Conservation (phyloP, 2,113 vertebrate genomes). For the Micromys minutus region DNA sequence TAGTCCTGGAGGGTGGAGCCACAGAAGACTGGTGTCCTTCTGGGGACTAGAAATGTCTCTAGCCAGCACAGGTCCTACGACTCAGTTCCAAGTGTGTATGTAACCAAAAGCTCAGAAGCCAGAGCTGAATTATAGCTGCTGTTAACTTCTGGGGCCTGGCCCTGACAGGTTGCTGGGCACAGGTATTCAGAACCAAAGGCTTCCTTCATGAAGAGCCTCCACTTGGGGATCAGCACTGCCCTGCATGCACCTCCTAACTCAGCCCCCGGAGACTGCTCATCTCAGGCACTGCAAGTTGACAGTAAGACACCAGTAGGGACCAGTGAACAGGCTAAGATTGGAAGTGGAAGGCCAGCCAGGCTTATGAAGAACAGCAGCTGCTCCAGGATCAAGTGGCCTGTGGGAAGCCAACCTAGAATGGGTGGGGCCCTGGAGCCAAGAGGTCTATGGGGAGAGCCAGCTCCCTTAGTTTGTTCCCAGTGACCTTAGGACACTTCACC, state of each 20-base stretch:
- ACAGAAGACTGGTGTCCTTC: not conserved
- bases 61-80: not conserved
- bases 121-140: conserved; percentile 31
- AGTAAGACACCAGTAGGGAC: not conserved
- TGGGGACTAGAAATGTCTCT: conserved; percentile 10
- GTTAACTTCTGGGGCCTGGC: not conserved
- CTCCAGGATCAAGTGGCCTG: not conserved
- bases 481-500: not conserved
- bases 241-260: not conserved
- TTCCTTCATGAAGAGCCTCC: not conserved
- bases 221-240: not conserved
- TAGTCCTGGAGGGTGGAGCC: not conserved
- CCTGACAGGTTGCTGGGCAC: not conserved
- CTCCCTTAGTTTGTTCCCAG: not conserved
- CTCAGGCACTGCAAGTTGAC: not conserved
- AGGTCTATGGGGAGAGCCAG: not conserved
- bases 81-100: conserved; percentile 37
- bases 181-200: not conserved
- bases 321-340: not conserved
- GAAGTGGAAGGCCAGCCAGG: not conserved
- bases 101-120: conserved; percentile 4
- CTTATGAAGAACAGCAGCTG: conserved; percentile 33
- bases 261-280: not conserved
- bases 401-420: conserved; percentile 11
- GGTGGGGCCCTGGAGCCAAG: conserved; percentile 34